Conservation (phyloP, 2,797 vertebrate species). For the Sphenopsis melanotis region DNA sequence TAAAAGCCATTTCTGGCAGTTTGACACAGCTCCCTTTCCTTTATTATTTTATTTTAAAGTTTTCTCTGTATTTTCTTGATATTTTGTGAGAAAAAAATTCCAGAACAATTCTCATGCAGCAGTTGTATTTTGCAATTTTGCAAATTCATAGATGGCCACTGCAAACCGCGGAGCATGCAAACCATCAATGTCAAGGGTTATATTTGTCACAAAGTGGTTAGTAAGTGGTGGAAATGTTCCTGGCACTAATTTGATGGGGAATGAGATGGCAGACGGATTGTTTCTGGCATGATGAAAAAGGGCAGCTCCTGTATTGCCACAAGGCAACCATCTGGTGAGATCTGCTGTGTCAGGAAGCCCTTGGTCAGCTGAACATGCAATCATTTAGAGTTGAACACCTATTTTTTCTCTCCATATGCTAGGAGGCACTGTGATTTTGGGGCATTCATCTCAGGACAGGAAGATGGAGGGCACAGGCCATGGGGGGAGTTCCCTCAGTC, state of each 20-base stretch:
- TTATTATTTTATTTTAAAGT: neutral
- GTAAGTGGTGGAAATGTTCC: neutral
- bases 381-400: neutral
- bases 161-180: neutral
- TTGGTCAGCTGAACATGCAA: neutral
- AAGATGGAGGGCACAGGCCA: neutral
- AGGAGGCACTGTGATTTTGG: fast-evolving
- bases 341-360: neutral
- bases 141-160: neutral
- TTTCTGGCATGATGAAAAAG: neutral
- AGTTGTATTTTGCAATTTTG: neutral
- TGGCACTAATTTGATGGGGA: neutral
- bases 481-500: neutral
- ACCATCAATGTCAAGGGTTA: neutral
- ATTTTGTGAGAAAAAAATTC: neutral
- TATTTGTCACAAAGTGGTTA: neutral
- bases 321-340: neutral
- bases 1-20: neutral
- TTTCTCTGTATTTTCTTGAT: neutral
- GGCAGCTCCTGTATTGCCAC: neutral
- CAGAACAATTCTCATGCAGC: neutral
- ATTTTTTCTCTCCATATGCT: fast-evolving
- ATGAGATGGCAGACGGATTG: neutral
- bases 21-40: neutral
- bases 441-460: neutral